Percentiles rank a stretch among this genome's conserved stretches.
Evolutionary conservation across 1,140 invertebrate species (phyloP).

Genomic region (Aphis gossypii): DNA sequence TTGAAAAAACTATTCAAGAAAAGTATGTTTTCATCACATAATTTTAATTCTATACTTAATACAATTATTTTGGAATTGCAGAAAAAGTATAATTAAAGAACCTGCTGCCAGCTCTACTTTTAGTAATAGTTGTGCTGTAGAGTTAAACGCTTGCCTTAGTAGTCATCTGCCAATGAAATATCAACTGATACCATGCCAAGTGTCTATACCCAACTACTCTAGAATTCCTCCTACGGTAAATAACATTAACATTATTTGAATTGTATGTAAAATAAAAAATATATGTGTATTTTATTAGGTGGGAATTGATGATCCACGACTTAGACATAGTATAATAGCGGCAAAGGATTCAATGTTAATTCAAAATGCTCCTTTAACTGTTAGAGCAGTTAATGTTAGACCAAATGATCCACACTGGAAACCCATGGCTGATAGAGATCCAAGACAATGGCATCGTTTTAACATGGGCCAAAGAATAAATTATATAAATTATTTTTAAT

Average conservation of each 20-base stretch:
- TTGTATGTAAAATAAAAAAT: too few relatives aligned
- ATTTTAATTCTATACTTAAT: background rate
- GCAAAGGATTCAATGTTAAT: constrained; percentile 39
- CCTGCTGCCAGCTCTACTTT: constrained; percentile 33
- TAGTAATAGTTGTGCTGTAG: constrained; percentile 62
- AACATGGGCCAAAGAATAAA: constrained; percentile 52
- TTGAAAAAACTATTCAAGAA: constrained; percentile 25
- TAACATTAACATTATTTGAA: background rate
- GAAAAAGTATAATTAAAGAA: constrained; percentile 39
- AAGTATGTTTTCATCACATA: constrained; percentile 2
- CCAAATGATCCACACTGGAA: constrained; percentile 51
- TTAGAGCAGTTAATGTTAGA: background rate
- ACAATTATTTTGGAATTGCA: background rate
- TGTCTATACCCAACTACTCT: constrained; percentile 60
- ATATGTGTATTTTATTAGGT: constrained; percentile 15
- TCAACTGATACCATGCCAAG: constrained; percentile 53
- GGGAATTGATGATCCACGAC: constrained; percentile 54
- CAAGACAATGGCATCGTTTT: constrained; percentile 47
- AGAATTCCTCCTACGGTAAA: constrained; percentile 49
- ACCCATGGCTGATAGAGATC: constrained; percentile 39
- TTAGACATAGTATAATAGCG: constrained; percentile 45
- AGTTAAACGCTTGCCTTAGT: constrained; percentile 82
- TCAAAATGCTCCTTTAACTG: background rate
- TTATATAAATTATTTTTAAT: constrained; percentile 53
- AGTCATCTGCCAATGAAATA: constrained; percentile 72